phyloP scores from a whole-genome alignment of 2,888 invertebrate species.

The Rhagium mordax region DNA sequence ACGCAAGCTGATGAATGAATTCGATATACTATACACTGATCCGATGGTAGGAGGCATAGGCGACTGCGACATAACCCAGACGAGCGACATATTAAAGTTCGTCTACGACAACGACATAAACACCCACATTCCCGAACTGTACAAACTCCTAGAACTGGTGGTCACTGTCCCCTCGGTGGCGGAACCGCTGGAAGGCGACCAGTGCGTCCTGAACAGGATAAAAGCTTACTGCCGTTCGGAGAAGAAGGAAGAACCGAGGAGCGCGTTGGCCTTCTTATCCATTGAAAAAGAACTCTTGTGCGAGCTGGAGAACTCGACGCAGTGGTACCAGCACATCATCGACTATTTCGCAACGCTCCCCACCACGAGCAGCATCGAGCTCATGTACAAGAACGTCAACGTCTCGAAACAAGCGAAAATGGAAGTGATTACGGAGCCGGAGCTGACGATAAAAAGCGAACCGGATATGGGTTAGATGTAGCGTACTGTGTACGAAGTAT shows the following conservation, averaged over 20 bases:
- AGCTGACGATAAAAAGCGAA: constrained; percentile 31
- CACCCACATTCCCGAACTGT: constrained; percentile 28
- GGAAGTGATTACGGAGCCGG: constrained; percentile 29
- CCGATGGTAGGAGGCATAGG: constrained; percentile 30
- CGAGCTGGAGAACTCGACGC: constrained; percentile 21
- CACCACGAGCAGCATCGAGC: constrained; percentile 37
- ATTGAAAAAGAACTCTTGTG: constrained; percentile 34
- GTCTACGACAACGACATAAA: constrained; percentile 28
- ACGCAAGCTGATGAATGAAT: constrained; percentile 24
- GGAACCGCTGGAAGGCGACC: constrained; percentile 25
- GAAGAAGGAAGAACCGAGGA: constrained; percentile 33
- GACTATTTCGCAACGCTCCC: constrained; percentile 36
- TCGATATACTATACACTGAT: constrained; percentile 33
- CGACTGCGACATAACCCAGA: not conserved
- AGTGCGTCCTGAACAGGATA: constrained; percentile 32
- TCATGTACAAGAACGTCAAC: constrained; percentile 30
- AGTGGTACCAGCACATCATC: constrained; percentile 35
- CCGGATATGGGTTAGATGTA: not conserved
- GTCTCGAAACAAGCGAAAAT: not conserved
- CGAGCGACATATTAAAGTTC: constrained; percentile 33
- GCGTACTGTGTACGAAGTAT: not conserved
- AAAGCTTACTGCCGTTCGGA: constrained; percentile 18
- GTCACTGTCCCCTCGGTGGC: constrained; percentile 26
- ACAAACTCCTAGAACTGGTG: constrained; percentile 33
- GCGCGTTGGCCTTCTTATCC: constrained; percentile 24